Evolutionary conservation across 2,888 invertebrate genomes (phyloP), one percentile per base, ranked within the genome.

Genomic region (Blastobasis lacticolella): DNA sequence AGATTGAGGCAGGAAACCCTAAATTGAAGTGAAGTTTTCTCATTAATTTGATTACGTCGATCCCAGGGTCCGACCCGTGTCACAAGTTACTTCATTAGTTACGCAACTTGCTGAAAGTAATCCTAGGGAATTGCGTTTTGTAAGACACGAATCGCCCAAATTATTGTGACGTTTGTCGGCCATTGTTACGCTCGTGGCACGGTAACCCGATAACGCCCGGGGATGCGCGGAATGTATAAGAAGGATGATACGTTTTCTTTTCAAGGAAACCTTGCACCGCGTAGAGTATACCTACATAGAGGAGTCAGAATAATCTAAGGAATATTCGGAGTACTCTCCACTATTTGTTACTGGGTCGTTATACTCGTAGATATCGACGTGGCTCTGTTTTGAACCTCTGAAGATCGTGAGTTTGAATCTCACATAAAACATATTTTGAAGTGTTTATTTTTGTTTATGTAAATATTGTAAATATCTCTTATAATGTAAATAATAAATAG

Each of bases 41-140:
- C 85, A 85, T 87, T 86, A 87, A 87, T 87, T 86, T 86, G 85
- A 86, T 87, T 85, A 86, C 83, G 84, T 85, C 86, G 84, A 87
- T 86, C 83, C 84, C 81, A 76, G 77, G 71, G 70, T 71, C 77
- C 80, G 84, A 85, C 86, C 87, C 84, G 82, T 84, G 87, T 87
- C 87, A 86, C 85, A 85, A 87, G 84, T 87, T 86, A 83, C 86
- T 86, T 86, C 85, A 86, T 85, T 87, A 86, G 84, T 85, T 85
- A 84, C 83, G 78, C 78, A 85, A 84, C 80, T 86, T 71, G 75
- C 76, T 76, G 77, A 82, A 84, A 84, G 84, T 86, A 85, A 82
- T 85, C 79, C 80, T 70, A 69, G 71, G 65, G 77, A 85, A 82
- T 83, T 81, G 81, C 78, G 76, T 78, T 81, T 78, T 81, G 81